Evolutionary conservation across 2,113 vertebrate species (phyloP).

Genomic region (Chelonoidis abingdonii): DNA sequence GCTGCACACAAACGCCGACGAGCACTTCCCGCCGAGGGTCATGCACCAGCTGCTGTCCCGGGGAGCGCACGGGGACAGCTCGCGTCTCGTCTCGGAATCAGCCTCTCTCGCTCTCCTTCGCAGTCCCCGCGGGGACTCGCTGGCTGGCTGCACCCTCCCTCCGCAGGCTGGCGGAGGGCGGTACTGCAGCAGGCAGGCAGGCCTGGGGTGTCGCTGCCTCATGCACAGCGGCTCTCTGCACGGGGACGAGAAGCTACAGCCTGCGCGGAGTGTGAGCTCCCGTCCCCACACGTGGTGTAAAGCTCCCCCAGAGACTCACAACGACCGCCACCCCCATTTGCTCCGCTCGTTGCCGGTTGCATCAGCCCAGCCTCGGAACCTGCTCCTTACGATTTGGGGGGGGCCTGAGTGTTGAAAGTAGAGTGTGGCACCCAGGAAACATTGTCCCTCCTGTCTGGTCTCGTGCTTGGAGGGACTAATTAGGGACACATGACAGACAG

Average conservation of each 20-base stretch:
- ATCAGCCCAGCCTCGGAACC: background rate
- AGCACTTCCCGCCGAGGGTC: background rate
- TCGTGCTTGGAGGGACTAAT: background rate
- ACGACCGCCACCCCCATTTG: accelerated
- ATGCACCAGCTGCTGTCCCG: background rate
- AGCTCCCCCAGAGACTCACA: background rate
- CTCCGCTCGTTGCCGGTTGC: background rate
- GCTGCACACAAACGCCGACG: no score
- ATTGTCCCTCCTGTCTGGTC: background rate
- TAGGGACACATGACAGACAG: background rate
- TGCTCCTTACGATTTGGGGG: background rate
- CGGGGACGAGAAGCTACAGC: no score
- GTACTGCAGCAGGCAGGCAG: background rate
- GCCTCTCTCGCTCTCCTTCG: background rate
- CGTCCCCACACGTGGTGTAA: background rate
- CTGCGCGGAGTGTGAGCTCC: background rate
- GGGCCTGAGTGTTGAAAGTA: background rate
- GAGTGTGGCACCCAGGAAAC: background rate
- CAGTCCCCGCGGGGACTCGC: background rate
- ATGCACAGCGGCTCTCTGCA: background rate
- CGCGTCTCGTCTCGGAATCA: background rate
- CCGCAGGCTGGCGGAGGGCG: background rate
- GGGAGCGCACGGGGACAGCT: background rate
- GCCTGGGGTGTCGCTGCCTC: background rate
- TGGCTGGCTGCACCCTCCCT: no score